These are phyloP conservation scores for Cryptoblepharus egeriae DNA, from an alignment of 2,797 vertebrate species.

Conservation along the genomic window DNA sequence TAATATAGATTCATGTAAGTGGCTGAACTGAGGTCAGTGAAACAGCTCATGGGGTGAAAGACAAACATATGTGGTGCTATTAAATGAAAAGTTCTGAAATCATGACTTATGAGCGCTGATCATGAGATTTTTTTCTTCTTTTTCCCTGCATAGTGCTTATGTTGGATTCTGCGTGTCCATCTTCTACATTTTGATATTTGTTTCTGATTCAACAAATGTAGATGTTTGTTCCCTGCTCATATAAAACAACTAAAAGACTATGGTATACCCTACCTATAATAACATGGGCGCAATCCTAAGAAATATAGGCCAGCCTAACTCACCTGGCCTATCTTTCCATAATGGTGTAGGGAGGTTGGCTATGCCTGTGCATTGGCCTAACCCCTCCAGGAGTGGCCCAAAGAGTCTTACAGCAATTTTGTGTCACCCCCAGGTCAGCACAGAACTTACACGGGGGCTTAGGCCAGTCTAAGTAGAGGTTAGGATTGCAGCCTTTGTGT, in stretches of 20 bases:
- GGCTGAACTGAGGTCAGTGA: constrained; percentile 26
- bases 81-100: constrained; percentile 18
- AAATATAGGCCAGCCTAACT: too few species aligned
- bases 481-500: too few species aligned
- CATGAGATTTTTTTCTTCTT: not conserved
- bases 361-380: too few species aligned
- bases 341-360: too few species aligned
- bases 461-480: too few species aligned
- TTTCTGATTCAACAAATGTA: not conserved
- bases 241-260: not conserved
- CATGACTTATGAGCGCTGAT: constrained; percentile 17
- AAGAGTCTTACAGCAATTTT: too few species aligned
- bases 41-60: constrained; percentile 27
- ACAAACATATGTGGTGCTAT: constrained; percentile 23
- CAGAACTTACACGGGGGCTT: too few species aligned
- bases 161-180: not conserved
- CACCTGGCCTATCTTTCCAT: too few species aligned
- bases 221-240: not conserved
- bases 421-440: too few species aligned
- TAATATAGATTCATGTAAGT: constrained; percentile 44
- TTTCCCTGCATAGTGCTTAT: not conserved
- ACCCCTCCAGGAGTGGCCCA: too few species aligned
- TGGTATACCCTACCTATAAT: too few species aligned
- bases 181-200: not conserved
- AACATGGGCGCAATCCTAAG: too few species aligned